Conservation (phyloP, 2,888 invertebrate genomes). For the Mythimna vitellina region DNA sequence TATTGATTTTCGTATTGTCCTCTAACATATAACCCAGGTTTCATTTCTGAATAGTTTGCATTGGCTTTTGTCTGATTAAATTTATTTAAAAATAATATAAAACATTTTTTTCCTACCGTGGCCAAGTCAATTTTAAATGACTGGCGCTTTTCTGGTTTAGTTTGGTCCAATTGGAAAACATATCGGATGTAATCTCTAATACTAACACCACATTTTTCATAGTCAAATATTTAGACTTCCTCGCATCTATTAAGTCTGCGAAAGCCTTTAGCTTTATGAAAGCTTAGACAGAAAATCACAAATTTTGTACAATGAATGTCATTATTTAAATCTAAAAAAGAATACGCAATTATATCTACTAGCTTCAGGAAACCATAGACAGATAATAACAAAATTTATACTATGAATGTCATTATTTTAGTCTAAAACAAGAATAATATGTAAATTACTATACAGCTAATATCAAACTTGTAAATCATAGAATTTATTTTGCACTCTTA, state of each 20-base stretch:
- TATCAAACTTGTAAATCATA: background rate
- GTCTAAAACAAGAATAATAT: background rate
- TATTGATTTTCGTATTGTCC: no score
- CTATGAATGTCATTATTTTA: slow-evolving; percentile 2
- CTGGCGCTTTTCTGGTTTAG: no score
- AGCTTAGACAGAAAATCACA: background rate
- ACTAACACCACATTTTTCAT: background rate
- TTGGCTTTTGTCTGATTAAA: no score
- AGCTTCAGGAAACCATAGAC: background rate
- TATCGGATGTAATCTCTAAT: background rate
- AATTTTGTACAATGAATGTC: background rate
- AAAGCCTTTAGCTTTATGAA: background rate
- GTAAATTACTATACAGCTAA: no score
- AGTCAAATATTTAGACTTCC: background rate
- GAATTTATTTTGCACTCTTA: background rate
- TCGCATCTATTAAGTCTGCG: background rate
- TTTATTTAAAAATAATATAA: no score
- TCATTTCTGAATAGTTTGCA: no score
- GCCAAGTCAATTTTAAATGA: no score
- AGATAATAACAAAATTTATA: background rate
- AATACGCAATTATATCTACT: no score
- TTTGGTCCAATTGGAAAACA: no score
- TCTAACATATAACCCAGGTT: no score
- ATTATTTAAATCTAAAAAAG: background rate
- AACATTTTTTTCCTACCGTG: no score